Evolutionary conservation across 2,797 vertebrate species (phyloP).

Genomic region (Halcyon leucocephala): DNA sequence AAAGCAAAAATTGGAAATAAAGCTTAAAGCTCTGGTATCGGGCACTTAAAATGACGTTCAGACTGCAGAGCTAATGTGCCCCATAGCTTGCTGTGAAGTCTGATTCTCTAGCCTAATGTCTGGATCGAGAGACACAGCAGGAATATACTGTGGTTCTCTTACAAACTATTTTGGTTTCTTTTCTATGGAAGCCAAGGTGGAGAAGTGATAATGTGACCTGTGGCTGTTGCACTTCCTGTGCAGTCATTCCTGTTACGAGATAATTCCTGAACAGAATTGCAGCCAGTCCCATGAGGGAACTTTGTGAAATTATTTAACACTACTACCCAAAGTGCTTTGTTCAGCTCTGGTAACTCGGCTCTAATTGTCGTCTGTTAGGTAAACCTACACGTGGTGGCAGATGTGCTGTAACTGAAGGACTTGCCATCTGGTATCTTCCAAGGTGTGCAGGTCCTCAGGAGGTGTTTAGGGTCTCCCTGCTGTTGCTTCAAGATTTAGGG

Average conservation of each 20-base stretch:
- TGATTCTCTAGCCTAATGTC: not conserved
- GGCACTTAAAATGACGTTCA: not conserved
- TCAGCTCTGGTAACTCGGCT: not conserved
- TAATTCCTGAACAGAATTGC: not conserved
- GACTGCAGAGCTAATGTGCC: not conserved
- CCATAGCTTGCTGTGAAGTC: not conserved
- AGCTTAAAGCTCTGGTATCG: not conserved
- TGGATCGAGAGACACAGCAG: not conserved
- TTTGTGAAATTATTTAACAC: not conserved
- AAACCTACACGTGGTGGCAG: no score
- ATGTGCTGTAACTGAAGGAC: not conserved
- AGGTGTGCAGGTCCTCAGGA: not conserved
- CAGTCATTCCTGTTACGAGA: not conserved
- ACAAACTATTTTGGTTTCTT: not conserved
- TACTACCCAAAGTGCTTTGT: not conserved
- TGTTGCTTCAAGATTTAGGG: not conserved
- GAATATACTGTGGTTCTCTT: not conserved
- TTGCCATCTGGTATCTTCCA: not conserved
- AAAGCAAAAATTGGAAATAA: not conserved
- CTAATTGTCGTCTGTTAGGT: not conserved
- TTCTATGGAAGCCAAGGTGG: not conserved
- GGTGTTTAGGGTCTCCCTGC: not conserved
- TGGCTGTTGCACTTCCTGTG: not conserved
- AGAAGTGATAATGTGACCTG: not conserved
- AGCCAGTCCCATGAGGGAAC: not conserved